Conservation (phyloP, 35 echinoderm and acorn worm species). For the Strongylocentrotus purpuratus region DNA sequence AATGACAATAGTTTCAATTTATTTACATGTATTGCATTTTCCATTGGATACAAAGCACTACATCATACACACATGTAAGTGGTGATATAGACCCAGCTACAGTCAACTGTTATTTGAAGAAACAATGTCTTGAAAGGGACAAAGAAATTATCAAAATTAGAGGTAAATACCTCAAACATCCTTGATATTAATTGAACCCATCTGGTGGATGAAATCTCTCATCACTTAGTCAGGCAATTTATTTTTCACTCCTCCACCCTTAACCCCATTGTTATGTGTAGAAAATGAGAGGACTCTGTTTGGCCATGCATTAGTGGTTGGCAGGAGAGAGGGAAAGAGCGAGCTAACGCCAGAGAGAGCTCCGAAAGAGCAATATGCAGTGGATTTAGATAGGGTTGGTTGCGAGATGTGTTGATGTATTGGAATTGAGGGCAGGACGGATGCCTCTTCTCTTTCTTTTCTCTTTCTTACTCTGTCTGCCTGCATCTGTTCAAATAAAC, state of each 20-base stretch:
- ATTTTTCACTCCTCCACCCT: conserved; percentile 2
- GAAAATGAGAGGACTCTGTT: not conserved
- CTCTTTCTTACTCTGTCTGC: not conserved
- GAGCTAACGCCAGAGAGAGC: not conserved
- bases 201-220: not conserved
- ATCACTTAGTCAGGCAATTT: not conserved
- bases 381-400: conserved; percentile 22
- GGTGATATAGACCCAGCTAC: no score
- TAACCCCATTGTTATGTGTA: not conserved
- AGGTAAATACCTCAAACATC: not conserved
- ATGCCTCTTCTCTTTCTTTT: not conserved
- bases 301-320: conserved; percentile 1
- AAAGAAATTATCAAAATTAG: conserved; percentile 7
- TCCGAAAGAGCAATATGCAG: conserved; percentile 24
- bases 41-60: no score
- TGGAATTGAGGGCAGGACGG: conserved; percentile 31
- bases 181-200: not conserved
- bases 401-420: conserved; percentile 37
- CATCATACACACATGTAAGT: no score
- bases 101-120: not conserved
- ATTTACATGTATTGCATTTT: no score
- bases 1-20: no score
- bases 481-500: conserved; percentile 46
- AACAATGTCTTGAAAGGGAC: not conserved
- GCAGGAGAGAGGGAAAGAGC: not conserved